These are phyloP conservation scores for Congeria kusceri DNA, from an alignment of 2,888 invertebrate genomes.

Conservation along the genomic window DNA sequence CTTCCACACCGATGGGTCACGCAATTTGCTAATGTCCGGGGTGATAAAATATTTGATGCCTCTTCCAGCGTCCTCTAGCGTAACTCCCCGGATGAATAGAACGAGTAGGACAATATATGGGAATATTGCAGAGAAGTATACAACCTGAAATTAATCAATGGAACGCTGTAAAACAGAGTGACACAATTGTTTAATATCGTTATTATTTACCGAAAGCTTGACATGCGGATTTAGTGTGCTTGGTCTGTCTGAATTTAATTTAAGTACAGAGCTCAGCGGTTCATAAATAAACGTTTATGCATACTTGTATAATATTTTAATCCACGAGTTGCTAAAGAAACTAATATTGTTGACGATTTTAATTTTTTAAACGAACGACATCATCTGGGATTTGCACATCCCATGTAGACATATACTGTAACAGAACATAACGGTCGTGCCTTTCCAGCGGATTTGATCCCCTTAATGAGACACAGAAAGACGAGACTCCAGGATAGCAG, in stretches of 20 bases:
- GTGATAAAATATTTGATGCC: constrained; percentile 82
- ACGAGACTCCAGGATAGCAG: constrained; percentile 78
- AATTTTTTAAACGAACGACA: no score
- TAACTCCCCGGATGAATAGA: constrained; percentile 80
- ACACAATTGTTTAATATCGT: no score
- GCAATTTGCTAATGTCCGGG: constrained; percentile 76
- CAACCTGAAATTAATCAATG: constrained; percentile 24
- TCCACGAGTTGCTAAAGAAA: no score
- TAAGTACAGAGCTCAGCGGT: no score
- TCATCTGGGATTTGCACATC: no score
- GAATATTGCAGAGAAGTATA: constrained; percentile 64
- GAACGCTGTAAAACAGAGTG: not conserved
- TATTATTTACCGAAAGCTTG: no score
- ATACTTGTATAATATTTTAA: no score
- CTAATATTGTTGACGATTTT: no score
- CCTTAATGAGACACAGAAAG: constrained; percentile 79
- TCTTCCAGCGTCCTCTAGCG: constrained; percentile 76
- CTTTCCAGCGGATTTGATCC: constrained; percentile 81
- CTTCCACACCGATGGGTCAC: constrained; percentile 79
- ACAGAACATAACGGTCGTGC: constrained; percentile 9
- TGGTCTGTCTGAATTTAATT: no score
- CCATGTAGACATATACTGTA: no score
- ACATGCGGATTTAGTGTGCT: no score
- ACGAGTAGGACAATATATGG: constrained; percentile 83
- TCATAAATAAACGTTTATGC: no score